Evolutionary conservation across 64 coral and sea anemone genomes (phyloP).

Genomic region (Pachyseris speciosa): DNA sequence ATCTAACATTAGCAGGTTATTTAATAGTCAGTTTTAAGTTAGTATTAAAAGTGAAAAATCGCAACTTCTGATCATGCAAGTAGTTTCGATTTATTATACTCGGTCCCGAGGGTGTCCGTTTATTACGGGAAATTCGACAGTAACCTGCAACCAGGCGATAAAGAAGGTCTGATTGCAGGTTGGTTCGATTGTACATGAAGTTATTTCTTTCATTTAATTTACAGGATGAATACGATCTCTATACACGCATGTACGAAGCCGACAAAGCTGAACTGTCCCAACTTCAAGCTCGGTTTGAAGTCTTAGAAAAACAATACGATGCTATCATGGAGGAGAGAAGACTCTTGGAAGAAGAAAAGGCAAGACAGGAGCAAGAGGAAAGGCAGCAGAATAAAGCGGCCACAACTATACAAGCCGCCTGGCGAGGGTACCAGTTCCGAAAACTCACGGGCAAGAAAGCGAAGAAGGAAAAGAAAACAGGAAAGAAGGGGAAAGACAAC

Average conservation of each 20-base stretch:
- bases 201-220: background rate
- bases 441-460: slow-evolving; percentile 10
- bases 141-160: too few relatives aligned
- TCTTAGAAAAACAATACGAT: slow-evolving; percentile 72
- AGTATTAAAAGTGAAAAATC: too few relatives aligned
- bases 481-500: slow-evolving; percentile 23
- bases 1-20: too few relatives aligned
- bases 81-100: too few relatives aligned
- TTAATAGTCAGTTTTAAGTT: too few relatives aligned
- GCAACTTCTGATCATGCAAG: too few relatives aligned
- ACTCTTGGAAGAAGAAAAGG: slow-evolving; percentile 57
- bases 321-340: slow-evolving; percentile 84
- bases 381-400: slow-evolving; percentile 26
- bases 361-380: slow-evolving; percentile 53
- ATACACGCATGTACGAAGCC: slow-evolving; percentile 75
- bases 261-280: slow-evolving; percentile 71
- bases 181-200: background rate
- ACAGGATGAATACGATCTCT: slow-evolving; percentile 80
- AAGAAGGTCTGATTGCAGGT: too few relatives aligned
- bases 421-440: slow-evolving; percentile 60
- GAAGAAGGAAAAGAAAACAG: slow-evolving; percentile 32
- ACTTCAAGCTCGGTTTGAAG: slow-evolving; percentile 64
- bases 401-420: slow-evolving; percentile 57
- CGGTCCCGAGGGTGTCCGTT: too few relatives aligned
- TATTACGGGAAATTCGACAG: too few relatives aligned